phyloP scores from a whole-genome alignment of 2,888 invertebrate genomes.

The Neoaliturus tenellus region DNA sequence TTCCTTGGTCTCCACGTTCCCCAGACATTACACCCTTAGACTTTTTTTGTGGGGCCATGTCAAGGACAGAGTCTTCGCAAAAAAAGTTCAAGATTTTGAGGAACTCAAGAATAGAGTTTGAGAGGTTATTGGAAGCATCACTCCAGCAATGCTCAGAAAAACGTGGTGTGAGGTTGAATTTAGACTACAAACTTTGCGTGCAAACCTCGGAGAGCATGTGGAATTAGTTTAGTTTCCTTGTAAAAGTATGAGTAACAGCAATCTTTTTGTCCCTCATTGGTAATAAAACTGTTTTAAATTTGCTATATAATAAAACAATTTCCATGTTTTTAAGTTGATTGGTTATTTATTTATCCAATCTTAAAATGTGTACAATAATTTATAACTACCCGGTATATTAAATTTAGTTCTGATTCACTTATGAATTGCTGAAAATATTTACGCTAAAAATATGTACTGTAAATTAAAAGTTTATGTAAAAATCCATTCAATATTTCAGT shows the following conservation, averaged over 20 bases:
- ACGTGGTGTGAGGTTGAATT: slow-evolving; percentile 15
- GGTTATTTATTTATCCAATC: slow-evolving; percentile 19
- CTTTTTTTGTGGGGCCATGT: slow-evolving; percentile 31
- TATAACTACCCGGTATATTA: slow-evolving; percentile 27
- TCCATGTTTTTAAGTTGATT: not conserved
- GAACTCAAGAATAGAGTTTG: not conserved
- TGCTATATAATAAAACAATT: not conserved
- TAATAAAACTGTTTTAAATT: slow-evolving; percentile 3
- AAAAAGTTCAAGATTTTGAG: not conserved
- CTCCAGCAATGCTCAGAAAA: slow-evolving; percentile 23
- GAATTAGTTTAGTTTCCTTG: not conserved
- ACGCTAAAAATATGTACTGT: too few species aligned
- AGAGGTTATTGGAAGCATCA: slow-evolving; percentile 21
- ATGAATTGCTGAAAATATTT: too few species aligned
- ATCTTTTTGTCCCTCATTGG: not conserved
- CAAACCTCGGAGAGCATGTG: slow-evolving; percentile 16
- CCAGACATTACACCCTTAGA: slow-evolving; percentile 17
- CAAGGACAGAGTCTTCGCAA: not conserved
- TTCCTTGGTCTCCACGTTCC: not conserved
- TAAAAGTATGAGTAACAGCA: slow-evolving; percentile 12
- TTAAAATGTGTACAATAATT: slow-evolving; percentile 7
- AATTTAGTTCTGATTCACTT: too few species aligned
- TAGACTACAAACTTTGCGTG: slow-evolving; percentile 33
- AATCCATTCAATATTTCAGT: too few species aligned
- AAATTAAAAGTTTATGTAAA: too few species aligned